phyloP scores from a whole-genome alignment of 1,140 invertebrate species.

The Drosophila lacertosa region DNA sequence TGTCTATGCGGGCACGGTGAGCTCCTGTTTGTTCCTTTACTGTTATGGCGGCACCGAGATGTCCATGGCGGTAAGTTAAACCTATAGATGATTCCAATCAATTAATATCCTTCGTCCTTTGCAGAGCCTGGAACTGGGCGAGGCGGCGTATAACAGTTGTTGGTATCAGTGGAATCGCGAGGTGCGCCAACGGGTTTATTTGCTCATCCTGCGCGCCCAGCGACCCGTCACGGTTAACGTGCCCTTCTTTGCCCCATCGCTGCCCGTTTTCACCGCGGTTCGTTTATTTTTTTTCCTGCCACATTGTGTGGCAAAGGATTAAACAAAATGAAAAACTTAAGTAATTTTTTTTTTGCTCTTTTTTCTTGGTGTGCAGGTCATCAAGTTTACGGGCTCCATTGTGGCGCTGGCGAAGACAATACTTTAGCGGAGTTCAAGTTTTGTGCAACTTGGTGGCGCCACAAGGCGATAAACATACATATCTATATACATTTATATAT shows the following conservation, averaged over 20 bases:
- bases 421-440: slow-evolving; percentile 28
- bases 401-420: slow-evolving; percentile 71
- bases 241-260: slow-evolving; percentile 60
- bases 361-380: slow-evolving; percentile 37
- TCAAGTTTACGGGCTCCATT: slow-evolving; percentile 73
- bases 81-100: no score
- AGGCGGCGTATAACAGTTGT: slow-evolving; percentile 52
- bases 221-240: slow-evolving; percentile 52
- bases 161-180: slow-evolving; percentile 61
- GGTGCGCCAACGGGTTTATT: slow-evolving; percentile 47
- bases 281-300: not conserved
- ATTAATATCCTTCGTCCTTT: no score
- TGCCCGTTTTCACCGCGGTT: slow-evolving; percentile 56
- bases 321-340: not conserved
- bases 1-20: slow-evolving; percentile 51
- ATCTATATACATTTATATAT: not conserved
- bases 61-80: slow-evolving; percentile 42
- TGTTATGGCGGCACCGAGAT: slow-evolving; percentile 64
- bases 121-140: slow-evolving; percentile 56
- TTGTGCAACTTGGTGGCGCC: slow-evolving; percentile 2
- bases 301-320: not conserved
- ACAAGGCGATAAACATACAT: not conserved
- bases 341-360: no score
- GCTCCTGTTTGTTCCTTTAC: slow-evolving; percentile 51
- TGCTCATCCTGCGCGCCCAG: slow-evolving; percentile 60